phyloP scores from a whole-genome alignment of 2,888 invertebrate species.

The Apotomis capreana region DNA sequence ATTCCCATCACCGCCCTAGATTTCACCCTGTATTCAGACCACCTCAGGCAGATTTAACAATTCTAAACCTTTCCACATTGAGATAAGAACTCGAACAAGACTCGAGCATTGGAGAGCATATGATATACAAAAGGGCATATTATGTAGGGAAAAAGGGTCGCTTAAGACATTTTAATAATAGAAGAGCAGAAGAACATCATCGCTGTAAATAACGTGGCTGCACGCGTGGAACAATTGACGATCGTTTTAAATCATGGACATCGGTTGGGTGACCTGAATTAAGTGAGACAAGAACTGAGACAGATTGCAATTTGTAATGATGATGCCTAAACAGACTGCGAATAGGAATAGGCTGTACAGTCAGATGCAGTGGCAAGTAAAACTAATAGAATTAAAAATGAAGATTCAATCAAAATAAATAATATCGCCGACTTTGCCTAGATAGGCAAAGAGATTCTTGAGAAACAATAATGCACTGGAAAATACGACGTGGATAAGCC shows the following conservation, averaged over 20 bases:
- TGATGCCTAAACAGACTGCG: not conserved
- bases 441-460: no score
- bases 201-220: conserved; percentile 53
- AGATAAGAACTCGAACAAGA: not conserved
- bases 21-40: no score
- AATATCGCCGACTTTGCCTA: no score
- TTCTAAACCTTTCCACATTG: not conserved
- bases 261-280: conserved; percentile 30
- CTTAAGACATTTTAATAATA: not conserved
- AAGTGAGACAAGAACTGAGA: conserved; percentile 7
- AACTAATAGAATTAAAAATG: no score
- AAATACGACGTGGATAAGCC: no score
- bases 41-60: not conserved
- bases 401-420: no score
- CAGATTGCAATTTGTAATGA: conserved; percentile 5
- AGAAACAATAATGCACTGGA: no score
- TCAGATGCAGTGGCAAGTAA: not conserved
- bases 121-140: not conserved
- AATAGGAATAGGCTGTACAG: not conserved
- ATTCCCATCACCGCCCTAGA: no score
- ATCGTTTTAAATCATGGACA: conserved; percentile 38
- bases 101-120: no score
- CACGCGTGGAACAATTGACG: conserved; percentile 34
- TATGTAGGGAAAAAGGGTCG: not conserved
- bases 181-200: conserved; percentile 54